Evolutionary conservation across 2,113 vertebrate species (phyloP).

Genomic region (Vidua chalybeata): DNA sequence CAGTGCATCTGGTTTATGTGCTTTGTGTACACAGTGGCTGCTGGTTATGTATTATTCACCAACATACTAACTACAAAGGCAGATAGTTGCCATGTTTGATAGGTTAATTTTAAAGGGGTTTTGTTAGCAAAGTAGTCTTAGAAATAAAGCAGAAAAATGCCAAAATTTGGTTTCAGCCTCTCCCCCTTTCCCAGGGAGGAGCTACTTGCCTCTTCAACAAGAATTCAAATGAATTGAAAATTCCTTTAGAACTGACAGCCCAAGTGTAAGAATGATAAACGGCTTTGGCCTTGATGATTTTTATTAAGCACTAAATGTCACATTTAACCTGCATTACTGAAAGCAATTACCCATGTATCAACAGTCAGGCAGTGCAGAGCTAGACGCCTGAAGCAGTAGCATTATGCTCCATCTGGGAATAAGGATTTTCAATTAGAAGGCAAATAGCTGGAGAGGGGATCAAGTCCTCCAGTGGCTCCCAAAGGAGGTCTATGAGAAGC

Average conservation of each 20-base stretch:
- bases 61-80: background rate
- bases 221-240: slow-evolving; percentile 70
- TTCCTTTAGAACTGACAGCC: slow-evolving; percentile 80
- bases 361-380: slow-evolving; percentile 79
- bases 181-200: background rate
- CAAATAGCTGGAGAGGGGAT: slow-evolving; percentile 84
- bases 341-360: slow-evolving; percentile 92
- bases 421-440: slow-evolving; percentile 93
- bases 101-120: slow-evolving; percentile 40
- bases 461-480: slow-evolving; percentile 77
- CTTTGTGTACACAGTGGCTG: background rate
- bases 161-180: background rate
- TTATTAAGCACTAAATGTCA: slow-evolving; percentile 93
- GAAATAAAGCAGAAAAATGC: slow-evolving; percentile 15
- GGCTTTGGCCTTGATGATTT: slow-evolving; percentile 89
- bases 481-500: slow-evolving; percentile 75
- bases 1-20: background rate
- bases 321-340: slow-evolving; percentile 93
- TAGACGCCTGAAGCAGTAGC: slow-evolving; percentile 72
- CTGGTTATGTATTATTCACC: slow-evolving; percentile 20
- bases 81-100: background rate
- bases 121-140: slow-evolving; percentile 25
- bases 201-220: slow-evolving; percentile 39
- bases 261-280: slow-evolving; percentile 87
- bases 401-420: slow-evolving; percentile 85